Conservation (phyloP, 1,140 invertebrate genomes). For the Musca domestica region DNA sequence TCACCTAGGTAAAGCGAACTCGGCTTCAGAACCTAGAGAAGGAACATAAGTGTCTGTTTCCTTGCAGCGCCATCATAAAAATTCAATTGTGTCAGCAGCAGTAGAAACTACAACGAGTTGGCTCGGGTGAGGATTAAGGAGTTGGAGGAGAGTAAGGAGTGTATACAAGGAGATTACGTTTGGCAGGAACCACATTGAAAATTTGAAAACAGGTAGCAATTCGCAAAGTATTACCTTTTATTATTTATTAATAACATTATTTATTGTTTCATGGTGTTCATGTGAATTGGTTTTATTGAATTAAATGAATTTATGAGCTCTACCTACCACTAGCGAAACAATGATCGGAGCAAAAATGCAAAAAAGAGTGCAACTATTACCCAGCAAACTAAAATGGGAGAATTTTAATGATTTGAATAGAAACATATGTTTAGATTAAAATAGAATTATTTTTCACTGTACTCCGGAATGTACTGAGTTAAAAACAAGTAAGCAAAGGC, state of each 20-base stretch:
- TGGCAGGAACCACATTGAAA: not conserved
- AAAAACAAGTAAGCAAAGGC: too few relatives aligned
- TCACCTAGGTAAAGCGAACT: not conserved
- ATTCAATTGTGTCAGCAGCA: not conserved
- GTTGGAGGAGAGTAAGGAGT: too few relatives aligned
- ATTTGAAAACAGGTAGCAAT: constrained; percentile 32
- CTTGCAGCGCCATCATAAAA: constrained; percentile 20
- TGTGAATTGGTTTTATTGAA: constrained; percentile 48
- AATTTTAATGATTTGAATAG: too few relatives aligned
- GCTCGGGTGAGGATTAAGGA: not conserved
- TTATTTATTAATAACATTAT: constrained; percentile 55
- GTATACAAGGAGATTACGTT: not conserved
- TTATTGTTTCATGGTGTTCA: constrained; percentile 54
- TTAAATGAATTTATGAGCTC: constrained; percentile 39
- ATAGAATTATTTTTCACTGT: too few relatives aligned
- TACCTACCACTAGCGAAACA: not conserved
- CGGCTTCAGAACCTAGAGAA: not conserved
- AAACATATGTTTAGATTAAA: too few relatives aligned
- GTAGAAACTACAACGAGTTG: not conserved
- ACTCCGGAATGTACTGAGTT: too few relatives aligned
- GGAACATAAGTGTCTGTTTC: not conserved
- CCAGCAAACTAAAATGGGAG: not conserved
- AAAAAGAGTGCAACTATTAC: not conserved
- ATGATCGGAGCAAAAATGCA: not conserved
- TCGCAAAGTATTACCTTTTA: constrained; percentile 50